phyloP scores from a whole-genome alignment of 2,888 invertebrate species.

The Amorpha juglandis region DNA sequence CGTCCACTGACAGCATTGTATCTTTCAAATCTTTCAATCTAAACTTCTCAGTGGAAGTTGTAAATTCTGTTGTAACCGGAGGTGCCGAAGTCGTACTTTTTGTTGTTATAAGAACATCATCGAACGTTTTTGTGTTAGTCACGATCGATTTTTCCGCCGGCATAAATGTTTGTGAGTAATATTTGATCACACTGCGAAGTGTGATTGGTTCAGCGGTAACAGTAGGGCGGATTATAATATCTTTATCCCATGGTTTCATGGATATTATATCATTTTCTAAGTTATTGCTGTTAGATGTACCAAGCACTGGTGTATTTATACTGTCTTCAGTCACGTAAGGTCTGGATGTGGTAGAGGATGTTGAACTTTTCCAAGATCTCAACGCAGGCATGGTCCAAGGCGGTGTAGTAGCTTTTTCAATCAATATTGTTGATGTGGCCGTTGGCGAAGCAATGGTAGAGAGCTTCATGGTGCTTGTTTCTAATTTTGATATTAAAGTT shows the following conservation, averaged over 20 bases:
- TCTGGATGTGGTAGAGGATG: conserved; percentile 60
- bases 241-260: conserved; percentile 72
- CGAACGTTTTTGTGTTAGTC: conserved; percentile 60
- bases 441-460: conserved; percentile 52
- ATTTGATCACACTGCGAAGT: conserved; percentile 62
- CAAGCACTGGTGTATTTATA: conserved; percentile 57
- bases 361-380: conserved; percentile 69
- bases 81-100: conserved; percentile 58
- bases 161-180: conserved; percentile 59
- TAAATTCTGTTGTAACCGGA: conserved; percentile 54
- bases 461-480: conserved; percentile 51
- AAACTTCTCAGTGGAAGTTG: conserved; percentile 56
- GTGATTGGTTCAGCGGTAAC: conserved; percentile 68
- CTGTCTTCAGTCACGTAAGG: conserved; percentile 64
- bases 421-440: conserved; percentile 44
- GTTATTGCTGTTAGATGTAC: conserved; percentile 62
- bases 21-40: conserved; percentile 75
- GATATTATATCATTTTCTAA: conserved; percentile 63
- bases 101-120: conserved; percentile 71
- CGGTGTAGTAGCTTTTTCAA: conserved; percentile 65
- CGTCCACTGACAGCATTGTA: conserved; percentile 72
- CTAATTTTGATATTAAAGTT: conserved; percentile 56
- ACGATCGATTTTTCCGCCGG: conserved; percentile 61
- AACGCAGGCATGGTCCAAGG: conserved; percentile 83
- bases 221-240: conserved; percentile 70